Percentiles rank a stretch among this genome's conserved stretches.
Conservation (phyloP, 92 coral and sea anemone species). For the Paramuricea clavata region DNA sequence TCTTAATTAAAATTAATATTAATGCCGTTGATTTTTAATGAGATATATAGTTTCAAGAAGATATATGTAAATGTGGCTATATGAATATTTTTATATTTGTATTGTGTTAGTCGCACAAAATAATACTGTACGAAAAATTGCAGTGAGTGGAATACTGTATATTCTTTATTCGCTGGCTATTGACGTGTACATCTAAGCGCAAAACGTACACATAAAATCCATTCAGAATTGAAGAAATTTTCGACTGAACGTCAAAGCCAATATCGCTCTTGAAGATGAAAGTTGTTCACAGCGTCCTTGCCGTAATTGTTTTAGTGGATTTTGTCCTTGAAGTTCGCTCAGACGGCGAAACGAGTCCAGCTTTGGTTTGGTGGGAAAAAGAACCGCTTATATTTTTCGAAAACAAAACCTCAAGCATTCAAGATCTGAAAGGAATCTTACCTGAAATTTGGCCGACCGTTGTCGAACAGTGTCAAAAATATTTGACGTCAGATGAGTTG, state of each 20-base stretch:
- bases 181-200: not conserved
- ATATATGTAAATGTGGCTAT: not conserved
- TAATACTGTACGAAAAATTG: not conserved
- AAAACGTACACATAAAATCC: not conserved
- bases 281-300: not conserved
- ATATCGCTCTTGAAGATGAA: not conserved
- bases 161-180: not conserved
- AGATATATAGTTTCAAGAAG: not conserved
- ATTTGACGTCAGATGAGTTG: not conserved
- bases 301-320: not conserved
- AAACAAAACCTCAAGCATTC: constrained; percentile 5
- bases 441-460: constrained; percentile 67
- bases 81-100: not conserved
- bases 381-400: constrained; percentile 71
- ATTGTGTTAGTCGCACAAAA: too few relatives aligned
- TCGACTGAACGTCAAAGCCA: not conserved
- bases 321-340: constrained; percentile 61
- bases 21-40: not conserved
- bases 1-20: constrained; percentile 23
- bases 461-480: constrained; percentile 10
- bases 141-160: not conserved
- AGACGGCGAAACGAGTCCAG: constrained; percentile 48
- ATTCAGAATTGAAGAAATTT: not conserved
- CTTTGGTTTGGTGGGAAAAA: constrained; percentile 72
- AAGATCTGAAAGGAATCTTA: constrained; percentile 68